Evolutionary conservation across 2,113 vertebrate genomes (phyloP), one percentile per base, ranked within the genome.

Genomic region (Lasiurus borealis): DNA sequence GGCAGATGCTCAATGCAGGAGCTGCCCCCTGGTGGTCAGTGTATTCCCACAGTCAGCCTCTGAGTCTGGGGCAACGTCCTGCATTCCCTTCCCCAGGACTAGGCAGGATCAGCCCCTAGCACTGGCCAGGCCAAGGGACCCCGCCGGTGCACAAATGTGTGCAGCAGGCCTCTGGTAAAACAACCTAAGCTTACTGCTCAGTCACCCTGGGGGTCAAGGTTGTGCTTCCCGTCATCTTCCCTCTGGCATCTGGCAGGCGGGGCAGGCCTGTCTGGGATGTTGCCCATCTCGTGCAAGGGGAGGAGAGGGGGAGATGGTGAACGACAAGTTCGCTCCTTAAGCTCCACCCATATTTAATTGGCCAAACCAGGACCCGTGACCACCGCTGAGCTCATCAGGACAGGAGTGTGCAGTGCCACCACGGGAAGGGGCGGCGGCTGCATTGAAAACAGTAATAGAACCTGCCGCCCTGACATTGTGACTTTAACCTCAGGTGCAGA

Each of bases 401-500:
- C 40, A 27, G 25, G 75, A 64, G 25, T 64, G 21, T 54, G 1
- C 31, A 52, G 16, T 88, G 34, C 59, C 85, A 29, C 31, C 46
- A 59, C 18, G 66, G 44, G 44, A 87, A 90, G 46, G 29, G 48
- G 19, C 11, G 10, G 21, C 46, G 14, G 44, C 25, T 57, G 14
- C 90, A 90, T 68, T 85, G 73, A 69, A 19, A 31, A 66, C 40
- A 90, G 27, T 77, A 52, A 77, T 29, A 48, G 34, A 76, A 62
- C 7, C 14, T 76, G 57, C 16, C 16, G n/a, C 78, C 46, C 46
- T 94, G 72, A 94, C 40, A 81, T 16, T 73, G 73, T 90, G 31
- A 48, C n/a, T 93, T 82, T 83, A 21, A 83, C 86, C 62, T 40
- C 72, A 93, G 96, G 76, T 90, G 62, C 76, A 4, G n/a, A 75